Evolutionary conservation across 2,888 invertebrate species (phyloP).

Genomic region (Ceriagrion tenellum): DNA sequence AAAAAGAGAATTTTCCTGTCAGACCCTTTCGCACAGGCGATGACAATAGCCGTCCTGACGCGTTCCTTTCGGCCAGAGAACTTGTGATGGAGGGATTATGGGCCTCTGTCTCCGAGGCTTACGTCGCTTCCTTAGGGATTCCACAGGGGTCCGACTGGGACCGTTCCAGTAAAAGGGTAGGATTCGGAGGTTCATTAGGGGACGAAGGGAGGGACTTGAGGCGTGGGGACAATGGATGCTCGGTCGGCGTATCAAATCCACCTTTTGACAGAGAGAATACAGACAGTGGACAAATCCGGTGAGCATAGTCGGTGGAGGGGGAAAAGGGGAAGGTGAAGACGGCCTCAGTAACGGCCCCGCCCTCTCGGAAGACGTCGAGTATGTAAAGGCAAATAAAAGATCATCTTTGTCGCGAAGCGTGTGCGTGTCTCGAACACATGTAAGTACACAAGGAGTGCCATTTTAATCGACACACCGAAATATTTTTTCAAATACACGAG

Average conservation of each 20-base stretch:
- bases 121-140: background rate
- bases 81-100: background rate
- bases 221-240: background rate
- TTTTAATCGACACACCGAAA: too few relatives aligned
- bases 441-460: too few relatives aligned
- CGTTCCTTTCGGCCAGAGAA: background rate
- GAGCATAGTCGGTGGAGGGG: background rate
- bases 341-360: background rate
- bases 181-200: background rate
- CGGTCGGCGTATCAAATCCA: background rate
- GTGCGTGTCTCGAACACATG: background rate
- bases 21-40: background rate
- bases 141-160: background rate
- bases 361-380: background rate
- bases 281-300: too few relatives aligned
- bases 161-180: background rate
- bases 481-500: too few relatives aligned
- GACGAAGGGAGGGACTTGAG: background rate
- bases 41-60: background rate
- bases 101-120: background rate
- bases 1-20: too few relatives aligned
- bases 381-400: background rate
- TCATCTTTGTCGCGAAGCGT: background rate
- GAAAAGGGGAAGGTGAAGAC: background rate
- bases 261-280: too few relatives aligned